Evolutionary conservation across 2,797 vertebrate genomes (phyloP).

Genomic region (Karalla daura): DNA sequence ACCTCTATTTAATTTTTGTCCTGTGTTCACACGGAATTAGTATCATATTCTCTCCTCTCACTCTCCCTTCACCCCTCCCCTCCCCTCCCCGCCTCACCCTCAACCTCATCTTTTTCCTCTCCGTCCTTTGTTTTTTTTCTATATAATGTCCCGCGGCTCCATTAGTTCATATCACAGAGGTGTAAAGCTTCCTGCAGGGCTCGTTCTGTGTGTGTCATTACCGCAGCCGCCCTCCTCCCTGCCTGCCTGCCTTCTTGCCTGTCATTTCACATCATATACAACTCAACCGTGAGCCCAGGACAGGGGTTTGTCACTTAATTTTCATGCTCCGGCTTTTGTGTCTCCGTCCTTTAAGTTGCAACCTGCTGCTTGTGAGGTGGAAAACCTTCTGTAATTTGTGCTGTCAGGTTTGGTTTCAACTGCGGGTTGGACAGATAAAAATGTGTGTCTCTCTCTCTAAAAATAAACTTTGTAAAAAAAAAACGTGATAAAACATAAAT

Average conservation of each 20-base stretch:
- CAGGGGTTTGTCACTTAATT: slow-evolving; percentile 37
- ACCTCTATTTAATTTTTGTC: slow-evolving; percentile 45
- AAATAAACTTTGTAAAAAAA: not conserved
- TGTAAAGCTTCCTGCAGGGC: slow-evolving; percentile 49
- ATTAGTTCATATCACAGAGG: slow-evolving; percentile 59
- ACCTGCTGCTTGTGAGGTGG: slow-evolving; percentile 4
- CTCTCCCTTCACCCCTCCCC: slow-evolving; percentile 13
- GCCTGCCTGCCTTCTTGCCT: slow-evolving; percentile 30
- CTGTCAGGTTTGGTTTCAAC: slow-evolving; percentile 25
- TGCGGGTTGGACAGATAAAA: slow-evolving; percentile 2
- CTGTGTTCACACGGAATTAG: slow-evolving; percentile 47
- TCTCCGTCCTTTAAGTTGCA: slow-evolving; percentile 22
- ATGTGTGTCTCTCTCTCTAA: not conserved
- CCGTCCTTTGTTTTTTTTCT: slow-evolving; percentile 51
- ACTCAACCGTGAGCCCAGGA: slow-evolving; percentile 23
- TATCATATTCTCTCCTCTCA: slow-evolving; percentile 15
- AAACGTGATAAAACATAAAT: not conserved
- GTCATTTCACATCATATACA: slow-evolving; percentile 45
- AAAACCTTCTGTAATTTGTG: slow-evolving; percentile 18
- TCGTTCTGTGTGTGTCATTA: slow-evolving; percentile 42
- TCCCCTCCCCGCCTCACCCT: not conserved
- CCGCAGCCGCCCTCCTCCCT: too few relatives aligned
- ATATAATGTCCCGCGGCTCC: slow-evolving; percentile 60
- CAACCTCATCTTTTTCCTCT: slow-evolving; percentile 33
- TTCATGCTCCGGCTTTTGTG: slow-evolving; percentile 19